Evolutionary conservation across 2,888 invertebrate species (phyloP).

Genomic region (Tetranychus piercei): DNA sequence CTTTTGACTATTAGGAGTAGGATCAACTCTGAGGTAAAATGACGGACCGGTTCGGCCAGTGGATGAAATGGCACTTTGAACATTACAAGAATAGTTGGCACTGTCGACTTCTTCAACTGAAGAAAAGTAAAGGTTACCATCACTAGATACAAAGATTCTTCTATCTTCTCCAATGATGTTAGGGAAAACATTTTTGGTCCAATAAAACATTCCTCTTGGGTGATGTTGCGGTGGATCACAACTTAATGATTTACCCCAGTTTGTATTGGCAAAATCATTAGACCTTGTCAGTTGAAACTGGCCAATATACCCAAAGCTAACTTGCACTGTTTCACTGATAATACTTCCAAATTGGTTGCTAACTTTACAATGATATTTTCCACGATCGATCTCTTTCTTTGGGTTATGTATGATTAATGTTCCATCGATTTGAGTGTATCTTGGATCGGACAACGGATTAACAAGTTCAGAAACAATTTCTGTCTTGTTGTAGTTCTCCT

Average conservation of each 20-base stretch:
- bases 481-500: slow-evolving; percentile 66
- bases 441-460: slow-evolving; percentile 51
- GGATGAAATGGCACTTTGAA: slow-evolving; percentile 65
- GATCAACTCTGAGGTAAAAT: slow-evolving; percentile 58
- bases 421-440: slow-evolving; percentile 76
- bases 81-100: slow-evolving; percentile 77
- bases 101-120: slow-evolving; percentile 73
- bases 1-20: slow-evolving; percentile 73
- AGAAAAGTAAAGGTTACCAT: slow-evolving; percentile 85
- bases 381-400: slow-evolving; percentile 53
- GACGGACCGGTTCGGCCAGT: slow-evolving; percentile 76
- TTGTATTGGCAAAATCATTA: slow-evolving; percentile 62
- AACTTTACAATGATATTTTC: slow-evolving; percentile 77
- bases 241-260: slow-evolving; percentile 79
- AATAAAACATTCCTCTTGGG: slow-evolving; percentile 69
- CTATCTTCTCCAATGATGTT: slow-evolving; percentile 83
- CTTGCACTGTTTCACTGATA: slow-evolving; percentile 62
- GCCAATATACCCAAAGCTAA: slow-evolving; percentile 70
- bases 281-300: slow-evolving; percentile 76
- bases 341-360: slow-evolving; percentile 72
- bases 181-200: slow-evolving; percentile 72
- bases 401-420: slow-evolving; percentile 70
- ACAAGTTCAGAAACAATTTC: slow-evolving; percentile 50
- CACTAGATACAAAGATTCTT: slow-evolving; percentile 76
- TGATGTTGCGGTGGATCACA: slow-evolving; percentile 85